Percentiles rank a stretch among this genome's conserved stretches.
Conservation (phyloP, 2,113 vertebrate species). For the Cephalopterus ornatus region DNA sequence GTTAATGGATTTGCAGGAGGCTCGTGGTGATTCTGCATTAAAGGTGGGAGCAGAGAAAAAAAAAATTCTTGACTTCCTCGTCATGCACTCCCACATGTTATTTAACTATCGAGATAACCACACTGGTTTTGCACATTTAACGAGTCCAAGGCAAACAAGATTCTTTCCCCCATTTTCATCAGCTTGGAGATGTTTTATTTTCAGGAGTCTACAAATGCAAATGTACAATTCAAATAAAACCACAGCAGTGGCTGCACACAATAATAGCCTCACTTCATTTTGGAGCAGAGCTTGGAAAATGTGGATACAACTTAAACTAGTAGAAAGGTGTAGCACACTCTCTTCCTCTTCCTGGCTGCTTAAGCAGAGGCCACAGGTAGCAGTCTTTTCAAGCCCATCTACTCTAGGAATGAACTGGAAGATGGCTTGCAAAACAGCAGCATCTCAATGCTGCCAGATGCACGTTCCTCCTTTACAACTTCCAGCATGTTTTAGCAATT, state of each 20-base stretch:
- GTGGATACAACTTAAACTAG: neutral
- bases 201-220: neutral
- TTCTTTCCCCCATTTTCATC: neutral
- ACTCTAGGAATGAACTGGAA: neutral
- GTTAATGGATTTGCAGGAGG: neutral
- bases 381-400: neutral
- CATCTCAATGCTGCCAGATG: slow-evolving; percentile 39
- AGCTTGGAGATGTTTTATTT: neutral
- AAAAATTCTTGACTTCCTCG: neutral
- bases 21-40: neutral
- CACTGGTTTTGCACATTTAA: neutral
- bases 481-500: slow-evolving; percentile 70
- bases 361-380: neutral
- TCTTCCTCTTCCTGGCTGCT: neutral
- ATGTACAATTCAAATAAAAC: neutral
- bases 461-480: slow-evolving; percentile 34
- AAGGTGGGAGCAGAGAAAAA: neutral
- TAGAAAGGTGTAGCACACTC: neutral
- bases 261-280: neutral
- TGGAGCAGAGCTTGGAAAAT: slow-evolving; percentile 25
- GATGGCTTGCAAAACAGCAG: slow-evolving; percentile 20
- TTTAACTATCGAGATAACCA: slow-evolving; percentile 12
- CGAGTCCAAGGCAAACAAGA: slow-evolving; percentile 35
- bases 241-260: neutral
- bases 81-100: neutral